Percentiles rank a stretch among this genome's conserved stretches.
Conservation (phyloP, 2,797 vertebrate genomes). For the Xenentodon cancila region DNA sequence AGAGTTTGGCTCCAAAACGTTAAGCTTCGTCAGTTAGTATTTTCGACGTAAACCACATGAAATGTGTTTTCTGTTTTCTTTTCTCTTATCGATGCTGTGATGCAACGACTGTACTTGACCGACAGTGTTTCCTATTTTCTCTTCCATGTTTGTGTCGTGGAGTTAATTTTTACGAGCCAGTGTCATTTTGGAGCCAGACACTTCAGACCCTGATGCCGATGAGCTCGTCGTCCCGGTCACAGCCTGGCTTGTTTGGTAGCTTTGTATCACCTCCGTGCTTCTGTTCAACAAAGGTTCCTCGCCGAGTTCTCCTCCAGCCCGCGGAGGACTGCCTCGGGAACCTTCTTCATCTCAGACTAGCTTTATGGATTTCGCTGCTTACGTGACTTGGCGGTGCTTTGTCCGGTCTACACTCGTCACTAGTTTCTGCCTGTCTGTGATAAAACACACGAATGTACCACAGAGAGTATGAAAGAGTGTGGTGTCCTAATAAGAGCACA, state of each 20-base stretch:
- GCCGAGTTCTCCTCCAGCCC: constrained; percentile 27
- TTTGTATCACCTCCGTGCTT: constrained; percentile 75
- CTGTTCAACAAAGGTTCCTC: constrained; percentile 39
- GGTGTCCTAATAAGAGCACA: constrained; percentile 39
- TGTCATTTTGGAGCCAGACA: constrained; percentile 59
- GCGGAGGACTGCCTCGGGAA: constrained; percentile 21
- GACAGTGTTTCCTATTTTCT: constrained; percentile 24
- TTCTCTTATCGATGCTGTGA: constrained; percentile 26
- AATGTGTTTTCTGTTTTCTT: constrained; percentile 12
- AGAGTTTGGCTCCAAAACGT: constrained; percentile 59
- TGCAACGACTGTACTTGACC: constrained; percentile 24
- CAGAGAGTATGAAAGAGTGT: constrained; percentile 40
- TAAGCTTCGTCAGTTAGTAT: constrained; percentile 24
- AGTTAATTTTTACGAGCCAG: constrained; percentile 21
- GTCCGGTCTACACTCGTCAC: constrained; percentile 59
- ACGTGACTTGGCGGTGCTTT: constrained; percentile 55
- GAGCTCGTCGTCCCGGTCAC: constrained; percentile 45
- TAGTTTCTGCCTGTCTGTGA: constrained; percentile 64
- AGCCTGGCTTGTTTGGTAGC: constrained; percentile 54
- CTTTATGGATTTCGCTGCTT: constrained; percentile 70
- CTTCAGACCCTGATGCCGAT: constrained; percentile 42
- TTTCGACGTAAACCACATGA: constrained; percentile 21
- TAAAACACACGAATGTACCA: constrained; percentile 71
- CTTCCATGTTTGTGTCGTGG: constrained; percentile 17
- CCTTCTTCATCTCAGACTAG: constrained; percentile 61